Percentiles rank a stretch among this genome's conserved stretches.
phyloP scores from a whole-genome alignment of 2,888 invertebrate genomes.

The Eudasyphora cyanicolor region DNA sequence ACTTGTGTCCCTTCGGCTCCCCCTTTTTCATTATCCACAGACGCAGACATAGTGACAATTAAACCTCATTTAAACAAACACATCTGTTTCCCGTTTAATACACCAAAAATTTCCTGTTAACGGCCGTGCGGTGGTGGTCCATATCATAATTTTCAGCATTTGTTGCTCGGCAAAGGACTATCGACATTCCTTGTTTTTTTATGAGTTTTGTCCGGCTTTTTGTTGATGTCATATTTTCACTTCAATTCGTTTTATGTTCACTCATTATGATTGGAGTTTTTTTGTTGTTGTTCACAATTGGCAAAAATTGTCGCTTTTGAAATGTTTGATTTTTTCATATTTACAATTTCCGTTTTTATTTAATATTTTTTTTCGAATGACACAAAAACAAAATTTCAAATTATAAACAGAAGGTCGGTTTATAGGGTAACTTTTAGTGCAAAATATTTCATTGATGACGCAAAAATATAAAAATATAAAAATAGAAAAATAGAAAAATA shows the following conservation, averaged over 20 bases:
- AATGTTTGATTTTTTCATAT: slow-evolving; percentile 61
- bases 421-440: too few relatives aligned
- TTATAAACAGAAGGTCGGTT: slow-evolving; percentile 25
- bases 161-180: slow-evolving; percentile 53
- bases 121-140: slow-evolving; percentile 68
- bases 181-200: slow-evolving; percentile 37
- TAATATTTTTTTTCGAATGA: slow-evolving; percentile 32
- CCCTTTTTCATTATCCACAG: neutral
- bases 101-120: slow-evolving; percentile 68
- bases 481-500: too few relatives aligned
- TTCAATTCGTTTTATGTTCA: slow-evolving; percentile 51
- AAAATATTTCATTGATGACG: too few relatives aligned
- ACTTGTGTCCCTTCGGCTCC: too few relatives aligned
- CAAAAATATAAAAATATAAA: too few relatives aligned
- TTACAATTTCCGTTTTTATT: slow-evolving; percentile 68
- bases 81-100: slow-evolving; percentile 67
- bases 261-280: slow-evolving; percentile 21
- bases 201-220: too few relatives aligned
- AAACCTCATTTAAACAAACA: slow-evolving; percentile 53
- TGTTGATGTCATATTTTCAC: slow-evolving; percentile 14
- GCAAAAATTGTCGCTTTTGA: slow-evolving; percentile 63
- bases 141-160: slow-evolving; percentile 70
- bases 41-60: slow-evolving; percentile 63
- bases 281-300: slow-evolving; percentile 56
- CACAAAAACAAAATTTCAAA: slow-evolving; percentile 16